phyloP scores from a whole-genome alignment of 2,888 invertebrate genomes.

The Cyaniris semiargus region DNA sequence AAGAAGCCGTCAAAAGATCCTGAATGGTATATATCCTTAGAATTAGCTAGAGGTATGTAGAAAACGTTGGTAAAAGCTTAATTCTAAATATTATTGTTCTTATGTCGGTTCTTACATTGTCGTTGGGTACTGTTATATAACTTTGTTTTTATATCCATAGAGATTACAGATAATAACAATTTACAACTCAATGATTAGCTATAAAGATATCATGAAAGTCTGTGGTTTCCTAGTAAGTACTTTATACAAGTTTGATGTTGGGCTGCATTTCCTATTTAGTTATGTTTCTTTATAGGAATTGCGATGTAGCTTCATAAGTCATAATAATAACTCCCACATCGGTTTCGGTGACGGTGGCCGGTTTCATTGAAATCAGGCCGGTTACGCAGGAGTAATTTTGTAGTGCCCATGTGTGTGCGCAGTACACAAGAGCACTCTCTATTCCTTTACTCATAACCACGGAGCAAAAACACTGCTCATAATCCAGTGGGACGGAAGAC shows the following conservation, averaged over 20 bases:
- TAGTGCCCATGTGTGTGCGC: too few relatives aligned
- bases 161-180: background rate
- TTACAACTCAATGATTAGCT: background rate
- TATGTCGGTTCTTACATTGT: background rate
- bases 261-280: background rate
- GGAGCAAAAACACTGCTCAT: too few relatives aligned
- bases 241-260: background rate
- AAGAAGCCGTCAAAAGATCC: slow-evolving; percentile 74
- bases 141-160: background rate
- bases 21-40: slow-evolving; percentile 69
- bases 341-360: too few relatives aligned
- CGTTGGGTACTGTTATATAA: background rate
- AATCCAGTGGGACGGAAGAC: too few relatives aligned
- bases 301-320: too few relatives aligned
- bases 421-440: too few relatives aligned
- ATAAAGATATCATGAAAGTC: background rate
- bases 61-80: too few relatives aligned
- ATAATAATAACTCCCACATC: too few relatives aligned
- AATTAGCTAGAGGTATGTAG: slow-evolving; percentile 65
- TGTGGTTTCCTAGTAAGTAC: background rate
- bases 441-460: too few relatives aligned
- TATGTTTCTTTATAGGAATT: background rate
- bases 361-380: too few relatives aligned
- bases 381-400: too few relatives aligned
- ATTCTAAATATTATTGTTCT: too few relatives aligned